phyloP scores from a whole-genome alignment of 64 coral and sea anemone species.

The Pachyseris speciosa region DNA sequence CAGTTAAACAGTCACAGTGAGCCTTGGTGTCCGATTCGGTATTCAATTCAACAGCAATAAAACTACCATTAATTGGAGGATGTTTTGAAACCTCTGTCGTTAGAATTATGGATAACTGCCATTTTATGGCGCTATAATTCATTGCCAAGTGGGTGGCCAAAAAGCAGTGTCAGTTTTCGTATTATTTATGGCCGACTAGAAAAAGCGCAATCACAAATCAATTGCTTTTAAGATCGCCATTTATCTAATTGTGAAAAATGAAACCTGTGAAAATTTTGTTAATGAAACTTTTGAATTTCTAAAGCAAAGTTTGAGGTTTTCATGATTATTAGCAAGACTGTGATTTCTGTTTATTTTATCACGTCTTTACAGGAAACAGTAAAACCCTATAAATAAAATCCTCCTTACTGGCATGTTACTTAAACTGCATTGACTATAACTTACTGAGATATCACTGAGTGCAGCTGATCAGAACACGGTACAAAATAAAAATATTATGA shows the following conservation, averaged over 20 bases:
- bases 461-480: too few species aligned
- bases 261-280: background rate
- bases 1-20: constrained; percentile 32
- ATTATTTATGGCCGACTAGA: constrained; percentile 8
- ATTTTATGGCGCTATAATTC: constrained; percentile 24
- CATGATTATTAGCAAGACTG: background rate
- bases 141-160: background rate
- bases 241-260: background rate
- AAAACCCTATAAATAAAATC: too few species aligned
- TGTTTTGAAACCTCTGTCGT: constrained; percentile 33
- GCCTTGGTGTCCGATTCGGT: background rate
- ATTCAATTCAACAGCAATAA: constrained; percentile 49
- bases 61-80: constrained; percentile 33
- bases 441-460: too few species aligned
- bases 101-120: constrained; percentile 9
- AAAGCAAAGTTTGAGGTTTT: background rate
- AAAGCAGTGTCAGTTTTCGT: background rate
- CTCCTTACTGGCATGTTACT: too few species aligned
- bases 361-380: background rate
- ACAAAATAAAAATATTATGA: too few species aligned
- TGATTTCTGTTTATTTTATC: background rate
- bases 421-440: too few species aligned
- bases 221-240: background rate
- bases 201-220: background rate
- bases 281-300: background rate